Base-by-base conservation (phyloP, 2,797 vertebrate genomes). In the Ctenochaetus hawaiiensis region DNA sequence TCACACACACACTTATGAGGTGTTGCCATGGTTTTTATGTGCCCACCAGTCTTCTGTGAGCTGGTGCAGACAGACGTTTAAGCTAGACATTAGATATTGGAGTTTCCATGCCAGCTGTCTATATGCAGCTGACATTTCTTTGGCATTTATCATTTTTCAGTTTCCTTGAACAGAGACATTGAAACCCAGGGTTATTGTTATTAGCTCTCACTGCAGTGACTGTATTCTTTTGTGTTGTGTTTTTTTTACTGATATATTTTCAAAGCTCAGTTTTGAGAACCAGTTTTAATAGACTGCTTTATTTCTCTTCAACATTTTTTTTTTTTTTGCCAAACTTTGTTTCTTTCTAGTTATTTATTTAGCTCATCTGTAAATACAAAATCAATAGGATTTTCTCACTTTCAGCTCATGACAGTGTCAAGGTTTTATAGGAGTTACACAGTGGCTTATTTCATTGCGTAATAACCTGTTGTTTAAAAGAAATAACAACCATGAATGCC, bases 11-110 rank as follows among this genome's bases (percentile, higher is more conserved):
- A 49, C 62, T 14, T 37, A 3, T 74, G 47, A 58, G 23, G 66
- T 26, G 82, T 87, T 89, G 62, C 77, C 66, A 84, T 89, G 73
- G 80, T 83, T 83, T 82, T 66, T 59, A 4, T 73, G 70, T 59
- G 57, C 63, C 77, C 66, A 65, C 13, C 30, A 30, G 48, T 48
- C 67, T 23, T 77, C 57, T n/a, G 39, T 59, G 45, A 72, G 57
- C 8, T 11, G 2, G 30, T 65, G 73, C 58, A 74, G 20, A 73
- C 14, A 39, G 22, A 58, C 13, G 17, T 30, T 77, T 79, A 14
- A 75, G 49, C 6, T 12, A 70, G 45, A 80, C 78, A 69, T 75
- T 45, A 74, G 75, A 74, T 80, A 63, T 48, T 59, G 45, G 26
- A 49, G 82, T 89, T 84, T 18, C 14, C 6, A 2, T 87, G 86